Conservation (phyloP, 1,140 invertebrate genomes). For the Drosophila parvula region DNA sequence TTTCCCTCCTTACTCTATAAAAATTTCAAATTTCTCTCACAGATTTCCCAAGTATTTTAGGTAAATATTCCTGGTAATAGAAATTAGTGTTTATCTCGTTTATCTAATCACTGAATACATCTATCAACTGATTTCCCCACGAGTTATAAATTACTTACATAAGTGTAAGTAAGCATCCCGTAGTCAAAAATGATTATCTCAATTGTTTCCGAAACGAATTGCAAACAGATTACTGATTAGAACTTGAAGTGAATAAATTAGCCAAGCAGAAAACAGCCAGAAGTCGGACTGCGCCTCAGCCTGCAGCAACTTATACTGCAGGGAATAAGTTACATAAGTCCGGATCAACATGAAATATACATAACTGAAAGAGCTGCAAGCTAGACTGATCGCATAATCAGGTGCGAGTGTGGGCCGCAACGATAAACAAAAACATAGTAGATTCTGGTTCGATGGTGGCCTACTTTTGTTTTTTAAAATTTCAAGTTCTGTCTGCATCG, state of each 20-base stretch:
- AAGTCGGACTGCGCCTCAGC: neutral
- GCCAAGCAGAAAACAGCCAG: slow-evolving; percentile 5
- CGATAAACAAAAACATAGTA: slow-evolving; percentile 16
- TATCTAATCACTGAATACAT: neutral
- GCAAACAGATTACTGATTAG: slow-evolving; percentile 10
- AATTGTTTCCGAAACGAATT: slow-evolving; percentile 14
- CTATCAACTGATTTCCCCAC: neutral
- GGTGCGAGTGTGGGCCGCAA: slow-evolving; percentile 5
- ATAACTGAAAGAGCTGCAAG: slow-evolving; percentile 19
- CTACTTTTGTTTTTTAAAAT: slow-evolving; percentile 34
- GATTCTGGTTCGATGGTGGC: slow-evolving; percentile 43
- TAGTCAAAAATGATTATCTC: slow-evolving; percentile 20
- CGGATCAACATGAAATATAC: no score
- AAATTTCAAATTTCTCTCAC: neutral
- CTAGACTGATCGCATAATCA: slow-evolving; percentile 10
- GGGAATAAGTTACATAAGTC: no score
- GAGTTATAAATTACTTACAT: slow-evolving; percentile 13
- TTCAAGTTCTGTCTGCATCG: slow-evolving; percentile 28
- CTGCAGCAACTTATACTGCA: slow-evolving; percentile 14
- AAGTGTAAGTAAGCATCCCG: slow-evolving; percentile 7
- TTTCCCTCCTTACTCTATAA: neutral
- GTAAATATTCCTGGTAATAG: neutral
- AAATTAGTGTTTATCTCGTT: neutral
- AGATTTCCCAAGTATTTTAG: neutral
- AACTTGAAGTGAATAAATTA: slow-evolving; percentile 29